phyloP scores from a whole-genome alignment of 2,113 vertebrate genomes.

The Rhinoptilus africanus region DNA sequence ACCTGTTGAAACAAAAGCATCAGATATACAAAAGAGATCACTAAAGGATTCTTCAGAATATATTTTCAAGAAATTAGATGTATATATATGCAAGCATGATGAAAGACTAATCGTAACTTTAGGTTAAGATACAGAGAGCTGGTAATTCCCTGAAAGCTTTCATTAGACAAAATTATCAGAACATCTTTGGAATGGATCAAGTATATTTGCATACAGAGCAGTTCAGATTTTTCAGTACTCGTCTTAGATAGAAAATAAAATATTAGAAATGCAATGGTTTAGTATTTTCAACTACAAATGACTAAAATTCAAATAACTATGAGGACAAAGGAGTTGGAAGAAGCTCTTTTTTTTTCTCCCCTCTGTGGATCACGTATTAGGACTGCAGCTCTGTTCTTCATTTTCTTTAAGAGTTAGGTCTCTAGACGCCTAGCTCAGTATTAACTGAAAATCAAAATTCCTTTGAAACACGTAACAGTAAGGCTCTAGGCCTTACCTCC shows the following conservation, averaged over 20 bases:
- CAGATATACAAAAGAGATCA: not conserved
- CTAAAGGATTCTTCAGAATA: not conserved
- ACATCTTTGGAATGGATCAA: not conserved
- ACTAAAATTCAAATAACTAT: not conserved
- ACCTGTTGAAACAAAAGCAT: slow-evolving; percentile 79
- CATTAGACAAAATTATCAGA: not conserved
- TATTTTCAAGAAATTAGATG: not conserved
- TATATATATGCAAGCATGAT: not conserved
- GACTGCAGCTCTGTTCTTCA: not conserved
- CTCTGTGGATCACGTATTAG: not conserved
- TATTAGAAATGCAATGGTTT: not conserved
- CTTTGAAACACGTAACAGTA: not conserved
- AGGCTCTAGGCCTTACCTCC: not conserved
- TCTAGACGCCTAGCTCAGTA: not conserved
- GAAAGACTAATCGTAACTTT: no score
- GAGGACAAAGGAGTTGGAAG: not conserved
- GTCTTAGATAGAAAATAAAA: not conserved
- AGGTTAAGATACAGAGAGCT: no score
- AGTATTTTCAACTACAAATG: not conserved
- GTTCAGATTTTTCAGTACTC: not conserved
- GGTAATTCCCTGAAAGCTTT: not conserved
- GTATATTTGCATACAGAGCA: not conserved
- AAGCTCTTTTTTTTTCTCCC: not conserved
- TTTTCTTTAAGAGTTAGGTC: not conserved
- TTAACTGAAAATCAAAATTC: not conserved